Evolutionary conservation across 2,113 vertebrate species (phyloP).

Genomic region (Cheilinus undulatus): DNA sequence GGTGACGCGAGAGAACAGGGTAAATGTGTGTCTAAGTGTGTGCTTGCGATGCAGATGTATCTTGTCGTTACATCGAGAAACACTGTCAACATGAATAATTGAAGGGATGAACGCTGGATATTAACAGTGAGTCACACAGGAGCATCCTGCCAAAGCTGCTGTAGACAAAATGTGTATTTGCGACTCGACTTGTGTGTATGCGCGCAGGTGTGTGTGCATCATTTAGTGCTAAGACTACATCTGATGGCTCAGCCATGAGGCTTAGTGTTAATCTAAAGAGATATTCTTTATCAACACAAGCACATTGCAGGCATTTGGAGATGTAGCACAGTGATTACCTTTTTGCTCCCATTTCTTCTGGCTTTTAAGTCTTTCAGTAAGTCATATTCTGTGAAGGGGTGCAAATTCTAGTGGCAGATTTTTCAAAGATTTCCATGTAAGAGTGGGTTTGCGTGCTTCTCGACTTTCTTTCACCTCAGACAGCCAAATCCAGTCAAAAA

Average conservation of each 20-base stretch:
- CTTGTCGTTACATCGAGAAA: constrained; percentile 15
- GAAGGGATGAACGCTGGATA: constrained; percentile 34
- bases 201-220: constrained; percentile 5
- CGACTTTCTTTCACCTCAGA: constrained; percentile 8
- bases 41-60: constrained; percentile 10
- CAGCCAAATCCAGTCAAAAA: constrained; percentile 16
- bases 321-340: constrained; percentile 28
- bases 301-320: constrained; percentile 58
- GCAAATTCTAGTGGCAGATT: background rate
- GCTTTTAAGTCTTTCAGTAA: constrained; percentile 24
- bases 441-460: background rate
- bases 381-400: background rate
- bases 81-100: constrained; percentile 40
- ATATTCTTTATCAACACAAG: constrained; percentile 54
- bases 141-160: background rate
- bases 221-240: constrained; percentile 16
- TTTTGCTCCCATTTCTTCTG: constrained; percentile 15
- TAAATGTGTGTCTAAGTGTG: background rate
- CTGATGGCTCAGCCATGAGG: constrained; percentile 20
- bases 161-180: constrained; percentile 24
- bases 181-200: background rate
- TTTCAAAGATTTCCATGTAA: background rate
- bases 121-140: constrained; percentile 29
- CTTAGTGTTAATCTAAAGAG: constrained; percentile 52
- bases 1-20: background rate